phyloP scores from a whole-genome alignment of 1,140 invertebrate species.

The Dreissena rostriformis region DNA sequence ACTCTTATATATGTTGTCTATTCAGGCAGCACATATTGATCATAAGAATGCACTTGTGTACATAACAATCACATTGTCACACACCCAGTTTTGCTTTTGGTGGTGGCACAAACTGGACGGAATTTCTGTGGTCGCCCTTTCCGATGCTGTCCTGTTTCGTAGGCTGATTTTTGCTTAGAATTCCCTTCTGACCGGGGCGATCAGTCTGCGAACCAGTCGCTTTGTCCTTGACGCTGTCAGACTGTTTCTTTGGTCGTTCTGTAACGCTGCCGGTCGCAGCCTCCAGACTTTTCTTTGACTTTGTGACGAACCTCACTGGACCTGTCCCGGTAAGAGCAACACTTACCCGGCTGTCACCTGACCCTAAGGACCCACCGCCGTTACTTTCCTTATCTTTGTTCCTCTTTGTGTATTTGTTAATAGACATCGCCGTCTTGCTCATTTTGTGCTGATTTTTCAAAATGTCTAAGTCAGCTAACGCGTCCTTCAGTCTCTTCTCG shows the following conservation, averaged over 20 bases:
- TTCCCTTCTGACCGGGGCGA: neutral
- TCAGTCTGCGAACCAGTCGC: conserved; percentile 7
- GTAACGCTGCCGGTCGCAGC: conserved; percentile 1
- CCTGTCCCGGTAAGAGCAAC: conserved; percentile 34
- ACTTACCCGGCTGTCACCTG: neutral
- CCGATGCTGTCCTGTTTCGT: conserved; percentile 1
- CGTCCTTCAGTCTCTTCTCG: conserved; percentile 46
- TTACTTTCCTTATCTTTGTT: neutral
- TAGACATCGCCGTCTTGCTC: conserved; percentile 51
- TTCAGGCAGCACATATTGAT: too few relatives aligned
- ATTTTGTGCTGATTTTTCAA: conserved; percentile 54
- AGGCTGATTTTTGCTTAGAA: neutral
- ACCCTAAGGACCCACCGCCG: neutral
- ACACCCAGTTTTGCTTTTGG: conserved; percentile 43
- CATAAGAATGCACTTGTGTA: too few relatives aligned
- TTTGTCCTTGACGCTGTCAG: neutral
- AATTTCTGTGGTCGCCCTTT: conserved; percentile 36
- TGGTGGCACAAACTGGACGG: conserved; percentile 43
- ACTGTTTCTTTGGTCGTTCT: neutral
- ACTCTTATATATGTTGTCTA: too few relatives aligned
- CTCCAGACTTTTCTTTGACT: neutral
- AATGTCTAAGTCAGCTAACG: conserved; percentile 12
- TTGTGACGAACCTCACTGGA: conserved; percentile 31
- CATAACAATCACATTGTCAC: neutral
- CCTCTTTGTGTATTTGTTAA: conserved; percentile 51